A percentile compares a stretch with the other conserved stretches of the same genome.
These are phyloP conservation scores for Leptopilina myrica DNA, from an alignment of 2,888 invertebrate genomes.

Conservation along the genomic window DNA sequence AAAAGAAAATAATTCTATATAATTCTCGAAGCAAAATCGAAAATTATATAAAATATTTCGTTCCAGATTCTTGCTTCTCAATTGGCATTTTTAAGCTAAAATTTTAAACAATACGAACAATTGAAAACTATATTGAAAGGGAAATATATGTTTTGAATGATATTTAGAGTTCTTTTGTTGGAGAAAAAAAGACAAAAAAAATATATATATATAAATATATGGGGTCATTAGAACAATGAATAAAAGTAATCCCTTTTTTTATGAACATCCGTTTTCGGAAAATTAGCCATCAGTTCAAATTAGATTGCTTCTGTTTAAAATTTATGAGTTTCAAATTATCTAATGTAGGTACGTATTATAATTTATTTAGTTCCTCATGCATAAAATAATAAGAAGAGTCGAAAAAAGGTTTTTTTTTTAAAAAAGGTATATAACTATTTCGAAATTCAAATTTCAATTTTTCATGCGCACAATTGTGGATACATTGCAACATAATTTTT, in stretches of 20 bases:
- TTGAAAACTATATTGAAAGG: background rate
- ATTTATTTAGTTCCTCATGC: background rate
- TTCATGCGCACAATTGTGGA: too few species aligned
- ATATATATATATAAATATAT: too few species aligned
- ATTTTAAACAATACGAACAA: background rate
- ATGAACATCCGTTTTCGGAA: constrained; percentile 1
- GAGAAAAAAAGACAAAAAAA: background rate
- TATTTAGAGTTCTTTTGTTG: background rate
- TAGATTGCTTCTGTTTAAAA: background rate
- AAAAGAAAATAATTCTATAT: background rate
- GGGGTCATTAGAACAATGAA: constrained; percentile 18
- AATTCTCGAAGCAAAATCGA: background rate
- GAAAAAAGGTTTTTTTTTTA: background rate
- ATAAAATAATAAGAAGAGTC: background rate
- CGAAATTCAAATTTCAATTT: too few species aligned
- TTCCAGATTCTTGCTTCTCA: constrained; percentile 30
- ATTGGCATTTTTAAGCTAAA: background rate
- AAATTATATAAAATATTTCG: constrained; percentile 27
- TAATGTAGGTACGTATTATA: background rate
- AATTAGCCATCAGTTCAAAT: background rate
- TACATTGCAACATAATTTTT: too few species aligned
- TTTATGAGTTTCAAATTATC: background rate
- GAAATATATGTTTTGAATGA: constrained; percentile 21
- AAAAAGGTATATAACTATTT: too few species aligned
- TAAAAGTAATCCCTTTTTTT: background rate